Conservation (phyloP, 2,888 invertebrate genomes). For the Uropetala carovei region DNA sequence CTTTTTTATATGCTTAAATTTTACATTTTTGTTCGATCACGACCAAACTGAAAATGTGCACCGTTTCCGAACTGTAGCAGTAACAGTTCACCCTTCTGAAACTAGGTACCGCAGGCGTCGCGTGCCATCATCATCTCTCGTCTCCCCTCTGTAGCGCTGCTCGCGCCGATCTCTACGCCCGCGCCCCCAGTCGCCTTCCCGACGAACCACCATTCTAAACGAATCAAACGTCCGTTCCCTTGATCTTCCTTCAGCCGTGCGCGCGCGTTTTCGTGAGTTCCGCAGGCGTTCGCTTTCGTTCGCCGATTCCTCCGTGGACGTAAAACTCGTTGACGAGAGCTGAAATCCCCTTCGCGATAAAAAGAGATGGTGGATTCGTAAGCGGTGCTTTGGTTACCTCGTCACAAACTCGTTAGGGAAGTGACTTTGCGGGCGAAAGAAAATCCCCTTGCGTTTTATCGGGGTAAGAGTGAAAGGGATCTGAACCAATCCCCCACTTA, state of each 20-base stretch:
- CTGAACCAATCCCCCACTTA: no score
- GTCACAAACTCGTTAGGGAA: background rate
- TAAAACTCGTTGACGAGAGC: background rate
- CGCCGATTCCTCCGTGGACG: background rate
- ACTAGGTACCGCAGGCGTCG: conserved; percentile 6
- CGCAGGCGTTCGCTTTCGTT: background rate
- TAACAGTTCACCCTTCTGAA: background rate
- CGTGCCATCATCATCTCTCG: background rate
- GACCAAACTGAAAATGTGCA: no score
- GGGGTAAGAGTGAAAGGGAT: no score
- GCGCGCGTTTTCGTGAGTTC: conserved; percentile 51
- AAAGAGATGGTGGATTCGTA: background rate
- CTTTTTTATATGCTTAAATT: no score
- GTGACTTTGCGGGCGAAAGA: background rate
- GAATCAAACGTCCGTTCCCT: background rate
- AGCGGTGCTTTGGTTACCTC: background rate
- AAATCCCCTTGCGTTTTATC: background rate
- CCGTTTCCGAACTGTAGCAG: no score
- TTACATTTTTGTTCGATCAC: no score
- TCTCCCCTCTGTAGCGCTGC: background rate
- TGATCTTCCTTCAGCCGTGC: background rate
- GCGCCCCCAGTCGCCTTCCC: conserved; percentile 47
- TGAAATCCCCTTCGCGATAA: background rate
- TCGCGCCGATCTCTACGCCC: conserved; percentile 20
- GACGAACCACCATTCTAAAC: conserved; percentile 54